Base-by-base conservation (phyloP, 1,140 invertebrate genomes). In the Ostrea denselamellosa region DNA sequence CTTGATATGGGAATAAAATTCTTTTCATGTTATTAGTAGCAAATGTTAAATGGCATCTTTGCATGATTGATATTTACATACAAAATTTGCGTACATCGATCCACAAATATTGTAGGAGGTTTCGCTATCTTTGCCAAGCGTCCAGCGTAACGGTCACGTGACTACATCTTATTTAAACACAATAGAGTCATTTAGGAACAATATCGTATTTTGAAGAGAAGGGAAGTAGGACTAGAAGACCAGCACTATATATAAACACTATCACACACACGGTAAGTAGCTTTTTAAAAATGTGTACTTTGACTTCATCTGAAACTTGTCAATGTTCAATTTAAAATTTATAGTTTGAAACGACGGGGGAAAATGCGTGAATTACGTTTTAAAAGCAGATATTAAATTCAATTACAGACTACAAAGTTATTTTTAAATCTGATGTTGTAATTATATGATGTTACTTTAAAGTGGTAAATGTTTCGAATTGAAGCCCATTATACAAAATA, bases 171-270 rank as follows among this genome's bases (percentile, higher is more conserved):
- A 77, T 77, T 77, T 77, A 77, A 77, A 77, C 68, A 77, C 68
- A 77, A 77, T 77, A 77, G 68, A 77, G 28, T 77, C 68, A 77
- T 77, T 77, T 77, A 77, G 22, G 68, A 77, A 77, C 68, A 77
- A 77, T 44, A 44, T 34, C 68, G 68, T 77, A 77, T 77, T 77
- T 77, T 77, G 68, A 77, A 77, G 68, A 77, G 68, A 77, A 77
- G 25, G 68, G 25, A 25, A 34, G 22, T 77, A 44, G 25, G 68
- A 28, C 68, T 77, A 77, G 28, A 34, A 34, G 68, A 77, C 68
- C 68, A 28, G 25, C 68, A 28, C 25, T 77, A 34, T 14, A 25
- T n/a, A 22, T n/a, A 77, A 77, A 14, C 25, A 77, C 68, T 77
- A 34, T n/a, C 4, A 68, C 54, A 28, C 68, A 77, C 68, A 34